Base-by-base conservation (phyloP, 2,888 invertebrate genomes). In the Desoria tigrina region DNA sequence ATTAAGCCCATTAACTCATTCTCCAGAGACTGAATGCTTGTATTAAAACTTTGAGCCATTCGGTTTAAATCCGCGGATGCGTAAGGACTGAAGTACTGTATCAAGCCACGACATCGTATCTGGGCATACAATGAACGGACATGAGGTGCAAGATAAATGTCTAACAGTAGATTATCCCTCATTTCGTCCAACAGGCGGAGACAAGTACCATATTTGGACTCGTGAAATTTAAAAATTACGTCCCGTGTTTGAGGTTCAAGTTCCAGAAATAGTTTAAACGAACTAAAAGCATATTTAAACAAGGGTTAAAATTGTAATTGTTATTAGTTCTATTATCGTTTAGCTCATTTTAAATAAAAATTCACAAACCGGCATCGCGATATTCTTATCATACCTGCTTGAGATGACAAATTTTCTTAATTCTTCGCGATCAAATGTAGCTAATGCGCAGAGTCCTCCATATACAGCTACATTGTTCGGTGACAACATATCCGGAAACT, bases 121-220 rank as follows among this genome's bases (percentile, higher is more conserved):
- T 94, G 92, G 76, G 92, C 90, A 80, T 97, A 98, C 53, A 99
- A 84, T 27, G 88, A 87, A 79, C 88, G 89, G 65, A 99, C 89
- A 81, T 98, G 97, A 42, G 94, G 92, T 42, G 97, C 96, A 81
- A 99, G 88, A 83, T 97, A 98, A 88, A 98, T 92, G 82, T 99
- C 98, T 80, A 99, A 83, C 75, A 95, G 84, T 76, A 99, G 85
- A 82, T 94, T 94, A 82, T 97, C 95, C 81, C 83, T 92, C 78
- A 97, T 92, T 81, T 96, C 94, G 79, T 94, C 94, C 74, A 98
- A 83, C 77, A 95, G 83, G 80, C 90, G 94, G 78, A 98, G 85
- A 81, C 97, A 98, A 37, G 90, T 90, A 60, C 94, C 96, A 83
- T 99, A 99, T 81, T 95, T 96, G 37, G 96, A 97, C 83, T 96